Evolutionary conservation across 1,140 invertebrate species (phyloP), one percentile per base, ranked within the genome.

Genomic region (Cydia amplana): DNA sequence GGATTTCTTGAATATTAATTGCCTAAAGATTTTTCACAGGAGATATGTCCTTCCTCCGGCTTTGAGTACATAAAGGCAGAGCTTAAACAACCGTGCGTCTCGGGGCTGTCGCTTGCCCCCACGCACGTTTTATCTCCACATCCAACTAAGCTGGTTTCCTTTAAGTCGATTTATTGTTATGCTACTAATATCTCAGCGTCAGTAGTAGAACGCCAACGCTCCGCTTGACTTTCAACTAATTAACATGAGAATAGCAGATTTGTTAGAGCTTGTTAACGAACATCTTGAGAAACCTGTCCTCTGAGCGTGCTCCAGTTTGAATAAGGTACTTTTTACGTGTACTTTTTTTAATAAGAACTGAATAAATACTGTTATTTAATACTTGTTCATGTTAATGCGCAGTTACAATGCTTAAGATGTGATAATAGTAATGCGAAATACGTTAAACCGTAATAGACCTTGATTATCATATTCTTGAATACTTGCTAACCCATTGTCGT

Each of bases 81-180:
- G 84, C 81, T 85, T 82, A 87, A 87, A 85, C 87, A 89, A 89
- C 86, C 80, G 87, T 80, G 74, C 76, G 83, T 78, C 77, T 80
- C 82, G 75, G 78, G 77, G 77, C 79, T 82, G 80, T 81, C 76
- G 76, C 64, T 55, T 65, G n/a, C 77, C 77, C 88, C 89, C 89
- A 91, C 90, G 88, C 89, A 86, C 79, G 75, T 83, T 90, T 88
- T 90, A 90, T 90, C 87, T 88, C 80, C 85, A 85, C 87, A 89
- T 82, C 79, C 79, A 80, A 81, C 81, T 80, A 80, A 85, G 83
- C 87, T 86, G 82, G 86, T 87, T 83, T 82, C 79, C 83, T 89
- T 86, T 87, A 85, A 83, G 78, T 83, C 80, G 77, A 90, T 89
- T 90, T 90, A 89, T 90, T 86, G 84, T 87, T 82, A 83, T 83